A percentile compares a stretch with the other conserved stretches of the same genome.
phyloP scores from a whole-genome alignment of 2,888 invertebrate genomes.

The Chrysomela aeneicollis region DNA sequence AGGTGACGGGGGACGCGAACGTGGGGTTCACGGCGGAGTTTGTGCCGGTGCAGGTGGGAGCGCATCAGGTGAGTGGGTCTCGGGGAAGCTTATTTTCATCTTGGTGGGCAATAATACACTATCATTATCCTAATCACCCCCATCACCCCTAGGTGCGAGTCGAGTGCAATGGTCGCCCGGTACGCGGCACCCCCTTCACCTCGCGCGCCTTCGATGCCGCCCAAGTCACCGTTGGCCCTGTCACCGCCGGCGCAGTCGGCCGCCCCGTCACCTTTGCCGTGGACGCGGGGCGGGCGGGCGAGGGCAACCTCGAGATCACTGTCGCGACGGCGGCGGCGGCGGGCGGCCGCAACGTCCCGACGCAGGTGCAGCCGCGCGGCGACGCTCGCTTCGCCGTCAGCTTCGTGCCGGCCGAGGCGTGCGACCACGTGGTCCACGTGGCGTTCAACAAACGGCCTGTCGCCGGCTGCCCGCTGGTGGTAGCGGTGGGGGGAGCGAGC shows the following conservation, averaged over 20 bases:
- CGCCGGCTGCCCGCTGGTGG: constrained; percentile 90
- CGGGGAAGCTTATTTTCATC: too few species aligned
- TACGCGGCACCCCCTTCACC: constrained; percentile 88
- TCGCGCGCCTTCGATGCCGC: constrained; percentile 94
- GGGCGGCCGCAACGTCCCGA: constrained; percentile 97
- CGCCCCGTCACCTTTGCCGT: constrained; percentile 94
- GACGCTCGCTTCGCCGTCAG: constrained; percentile 93
- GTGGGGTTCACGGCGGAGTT: constrained; percentile 91
- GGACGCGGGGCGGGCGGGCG: constrained; percentile 95
- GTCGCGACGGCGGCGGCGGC: constrained; percentile 97
- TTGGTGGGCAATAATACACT: too few species aligned
- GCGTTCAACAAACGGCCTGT: constrained; percentile 94
- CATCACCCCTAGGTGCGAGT: too few species aligned
- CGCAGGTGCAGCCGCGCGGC: constrained; percentile 91
- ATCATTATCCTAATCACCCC: too few species aligned
- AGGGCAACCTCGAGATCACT: constrained; percentile 96
- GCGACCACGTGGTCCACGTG: constrained; percentile 95
- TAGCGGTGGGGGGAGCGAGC: constrained; percentile 76
- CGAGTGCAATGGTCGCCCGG: constrained; percentile 88
- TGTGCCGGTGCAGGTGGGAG: constrained; percentile 91
- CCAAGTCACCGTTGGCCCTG: constrained; percentile 79
- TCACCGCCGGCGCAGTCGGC: constrained; percentile 83
- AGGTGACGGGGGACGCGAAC: constrained; percentile 87
- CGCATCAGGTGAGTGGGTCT: too few species aligned
- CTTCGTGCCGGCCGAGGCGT: constrained; percentile 93